phyloP scores from a whole-genome alignment of 2,888 invertebrate species.

The Thyatira batis region DNA sequence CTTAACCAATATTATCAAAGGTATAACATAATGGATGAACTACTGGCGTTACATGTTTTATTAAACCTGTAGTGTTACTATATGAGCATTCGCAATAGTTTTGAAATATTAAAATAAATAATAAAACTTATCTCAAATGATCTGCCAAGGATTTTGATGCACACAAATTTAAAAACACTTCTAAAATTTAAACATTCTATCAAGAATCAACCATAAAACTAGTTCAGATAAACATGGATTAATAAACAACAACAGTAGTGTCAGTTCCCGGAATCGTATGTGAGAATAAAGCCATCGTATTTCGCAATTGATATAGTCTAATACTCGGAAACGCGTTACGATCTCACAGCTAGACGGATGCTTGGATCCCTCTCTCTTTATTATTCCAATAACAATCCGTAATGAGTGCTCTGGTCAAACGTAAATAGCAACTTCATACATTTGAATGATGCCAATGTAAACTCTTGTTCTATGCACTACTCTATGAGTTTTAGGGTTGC shows the following conservation, averaged over 20 bases:
- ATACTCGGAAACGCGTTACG: constrained; percentile 73
- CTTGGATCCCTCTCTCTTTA: constrained; percentile 72
- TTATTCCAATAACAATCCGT: constrained; percentile 82
- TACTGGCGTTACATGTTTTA: no score
- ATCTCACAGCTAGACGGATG: constrained; percentile 70
- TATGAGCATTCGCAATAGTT: no score
- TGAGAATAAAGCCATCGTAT: constrained; percentile 73
- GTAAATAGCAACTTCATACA: constrained; percentile 81
- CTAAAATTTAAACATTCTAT: constrained; percentile 45
- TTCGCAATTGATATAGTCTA: constrained; percentile 67
- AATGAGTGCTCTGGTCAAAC: constrained; percentile 81
- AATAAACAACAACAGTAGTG: constrained; percentile 76
- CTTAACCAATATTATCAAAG: not conserved
- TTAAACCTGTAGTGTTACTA: no score
- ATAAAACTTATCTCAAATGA: not conserved
- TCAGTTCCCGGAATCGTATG: constrained; percentile 68
- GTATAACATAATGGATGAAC: not conserved
- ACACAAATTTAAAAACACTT: constrained; percentile 35
- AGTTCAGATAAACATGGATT: constrained; percentile 72
- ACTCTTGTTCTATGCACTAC: constrained; percentile 69
- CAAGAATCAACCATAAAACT: constrained; percentile 40
- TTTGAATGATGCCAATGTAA: constrained; percentile 80
- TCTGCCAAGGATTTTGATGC: not conserved
- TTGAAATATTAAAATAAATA: no score
- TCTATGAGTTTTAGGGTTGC: constrained; percentile 64